These are phyloP conservation scores for Sarcophaga caerulescens DNA, from an alignment of 2,888 invertebrate species.

Conservation along the genomic window DNA sequence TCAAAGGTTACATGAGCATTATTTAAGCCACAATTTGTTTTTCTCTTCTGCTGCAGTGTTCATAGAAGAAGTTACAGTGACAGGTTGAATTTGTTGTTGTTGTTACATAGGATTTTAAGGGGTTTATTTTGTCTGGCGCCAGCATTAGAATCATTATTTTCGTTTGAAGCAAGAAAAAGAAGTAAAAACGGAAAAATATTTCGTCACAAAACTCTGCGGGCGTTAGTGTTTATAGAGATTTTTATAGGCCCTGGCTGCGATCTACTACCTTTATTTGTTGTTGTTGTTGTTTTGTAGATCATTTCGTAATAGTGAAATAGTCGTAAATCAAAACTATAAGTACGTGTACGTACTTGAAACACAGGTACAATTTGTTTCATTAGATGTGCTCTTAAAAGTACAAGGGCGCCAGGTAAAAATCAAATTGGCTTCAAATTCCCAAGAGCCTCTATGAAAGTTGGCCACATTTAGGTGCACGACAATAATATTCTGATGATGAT, in stretches of 20 bases:
- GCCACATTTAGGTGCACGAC: too few species aligned
- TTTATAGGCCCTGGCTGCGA: conserved; percentile 8
- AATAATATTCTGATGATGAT: too few species aligned
- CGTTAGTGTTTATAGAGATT: conserved; percentile 55
- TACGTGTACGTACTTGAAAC: neutral
- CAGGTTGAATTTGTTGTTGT: conserved; percentile 74
- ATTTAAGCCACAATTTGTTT: too few species aligned
- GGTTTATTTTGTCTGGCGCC: conserved; percentile 74
- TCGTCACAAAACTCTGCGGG: conserved; percentile 76
- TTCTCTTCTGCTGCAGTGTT: conserved; percentile 57
- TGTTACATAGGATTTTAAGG: neutral
- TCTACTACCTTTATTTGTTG: neutral
- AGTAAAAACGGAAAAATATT: conserved; percentile 72
- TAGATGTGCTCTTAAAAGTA: neutral
- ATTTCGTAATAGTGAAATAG: neutral
- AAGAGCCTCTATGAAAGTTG: neutral
- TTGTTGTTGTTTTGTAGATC: neutral
- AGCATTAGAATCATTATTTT: conserved; percentile 78
- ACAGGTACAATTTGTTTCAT: neutral
- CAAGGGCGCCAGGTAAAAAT: neutral
- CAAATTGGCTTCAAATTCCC: neutral
- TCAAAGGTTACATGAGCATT: too few species aligned
- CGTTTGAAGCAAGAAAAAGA: conserved; percentile 18
- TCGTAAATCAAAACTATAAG: too few species aligned
- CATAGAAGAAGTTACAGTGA: conserved; percentile 80